Base-by-base conservation (phyloP, 1,140 invertebrate species). In the Drosophila nikananu region DNA sequence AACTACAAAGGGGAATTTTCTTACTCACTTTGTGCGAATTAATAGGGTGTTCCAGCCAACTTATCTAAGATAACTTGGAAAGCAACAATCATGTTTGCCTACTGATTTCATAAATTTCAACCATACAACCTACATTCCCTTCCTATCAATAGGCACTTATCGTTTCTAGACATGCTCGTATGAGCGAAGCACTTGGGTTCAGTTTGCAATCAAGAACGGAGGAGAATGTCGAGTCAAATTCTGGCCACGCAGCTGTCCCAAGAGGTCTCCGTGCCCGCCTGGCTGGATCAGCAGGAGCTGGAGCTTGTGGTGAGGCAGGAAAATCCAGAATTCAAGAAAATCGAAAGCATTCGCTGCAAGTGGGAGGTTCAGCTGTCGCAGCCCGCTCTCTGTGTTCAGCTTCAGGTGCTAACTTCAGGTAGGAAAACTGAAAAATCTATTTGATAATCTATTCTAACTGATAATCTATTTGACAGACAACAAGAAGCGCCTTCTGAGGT, bases 271-370 rank as follows among this genome's bases (percentile, higher is more conserved):
- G 32, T 55, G 23, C 64, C 68, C 1, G 23, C 13, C 13, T 89
- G 84, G 84, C 52, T 87, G 30, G 27, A 78, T 44, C 19, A 64
- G 27, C 15, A 78, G 58, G 77, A 83, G 7, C 17, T 87, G 49
- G 61, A 83, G 35, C 3, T 10, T 3, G 9, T 89, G 3, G 32
- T 80, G 0, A 46, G 3, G 6, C 57, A 83, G 25, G 62, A 80
- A 15, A 61, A 70, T 17, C 52, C 60, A 0, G 62, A 77, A 1
- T 66, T 77, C n/a, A 46, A 39, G 7, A 21, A 48, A 17, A 81
- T 84, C 13, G 52, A 52, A 2, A 67, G 10, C 21, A 27, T 68
- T 15, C 42, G 48, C 9, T 60, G 39, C 30, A 79, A 65, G 44
- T 55, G 60, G 52, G 74, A 90, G n/a, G 17, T 30, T 17, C 58